phyloP scores from a whole-genome alignment of 2,888 invertebrate genomes.

The Amblyjoppa fuscipennis region DNA sequence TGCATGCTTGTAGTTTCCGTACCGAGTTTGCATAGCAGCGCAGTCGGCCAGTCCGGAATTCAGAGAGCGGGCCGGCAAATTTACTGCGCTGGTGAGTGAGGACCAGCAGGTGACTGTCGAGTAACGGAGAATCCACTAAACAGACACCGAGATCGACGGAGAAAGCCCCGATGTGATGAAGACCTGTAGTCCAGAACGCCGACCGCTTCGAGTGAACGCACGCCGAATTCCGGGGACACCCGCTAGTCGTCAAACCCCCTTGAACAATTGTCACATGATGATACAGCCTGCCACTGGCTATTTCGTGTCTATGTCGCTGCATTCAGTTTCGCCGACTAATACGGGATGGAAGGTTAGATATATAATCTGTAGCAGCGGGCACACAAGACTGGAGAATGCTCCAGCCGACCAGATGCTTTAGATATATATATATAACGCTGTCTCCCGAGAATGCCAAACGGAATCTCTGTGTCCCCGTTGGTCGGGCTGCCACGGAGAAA shows the following conservation, averaged over 20 bases:
- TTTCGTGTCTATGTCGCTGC: constrained; percentile 31
- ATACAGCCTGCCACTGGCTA: constrained; percentile 1
- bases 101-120: constrained; percentile 54
- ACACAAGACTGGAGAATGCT: constrained; percentile 56
- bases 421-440: constrained; percentile 78
- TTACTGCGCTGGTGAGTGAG: constrained; percentile 63
- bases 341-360: not conserved
- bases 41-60: constrained; percentile 44
- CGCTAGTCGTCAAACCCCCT: constrained; percentile 35
- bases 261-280: constrained; percentile 41
- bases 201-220: constrained; percentile 36
- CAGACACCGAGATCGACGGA: constrained; percentile 52
- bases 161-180: not conserved
- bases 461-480: constrained; percentile 79
- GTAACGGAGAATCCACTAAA: constrained; percentile 28
- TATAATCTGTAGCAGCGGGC: not conserved
- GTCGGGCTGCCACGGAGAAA: constrained; percentile 75
- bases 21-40: constrained; percentile 53
- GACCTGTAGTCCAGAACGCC: constrained; percentile 28
- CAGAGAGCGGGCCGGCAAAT: constrained; percentile 64
- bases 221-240: constrained; percentile 41
- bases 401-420: constrained; percentile 66
- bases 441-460: constrained; percentile 80
- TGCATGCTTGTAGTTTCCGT: constrained; percentile 76
- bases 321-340: not conserved